Evolutionary conservation across 2,797 vertebrate genomes (phyloP), one percentile per base, ranked within the genome.

Genomic region (Natrix natrix): DNA sequence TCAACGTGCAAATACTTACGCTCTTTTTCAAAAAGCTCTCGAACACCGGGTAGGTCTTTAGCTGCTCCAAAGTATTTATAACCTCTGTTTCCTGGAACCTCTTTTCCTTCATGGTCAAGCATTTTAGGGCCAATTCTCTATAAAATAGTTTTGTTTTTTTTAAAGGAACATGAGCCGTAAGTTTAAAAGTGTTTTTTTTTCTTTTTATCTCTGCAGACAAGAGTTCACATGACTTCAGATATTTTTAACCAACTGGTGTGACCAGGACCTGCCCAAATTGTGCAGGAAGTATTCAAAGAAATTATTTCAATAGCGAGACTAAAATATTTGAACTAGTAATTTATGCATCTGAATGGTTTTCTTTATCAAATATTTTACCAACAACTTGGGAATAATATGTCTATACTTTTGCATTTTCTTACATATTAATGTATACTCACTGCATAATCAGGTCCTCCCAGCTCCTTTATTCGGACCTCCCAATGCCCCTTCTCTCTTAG

Each of bases 11-110:
- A 74, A 93, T 91, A 98, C 99, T 95, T 97, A 99, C 99, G 99
- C 60, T 99, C 99, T 96, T 98, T 99, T 96, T 99, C 99, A 93
- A 99, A 99, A 54, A 99, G 98, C 91, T 99, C 99, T 91, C 99
- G 95, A 86, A 99, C 99, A 86, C 99, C 99, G 0, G 99, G 99
- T 13, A 99, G 96, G 92, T 99, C 99, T 97, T 99, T 98, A 8
- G 99, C 99, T 1, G 99, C 99, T 88, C 99, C 99, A 8, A 99
- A 99, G 93, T 99, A 99, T 93, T 99, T 99, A 95, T 99, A 99
- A 6, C 99, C 99, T 88, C 99, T 97, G 96, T 99, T 99, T 93
- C 99, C 99, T 11, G 99, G 99, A 83, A 99, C 99, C 96, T 99
- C 99, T 92, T 99, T 99, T 43, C 99, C 99, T 95, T 99, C 99